phyloP scores from a whole-genome alignment of 2,113 vertebrate genomes.

The Hippocampus comes region DNA sequence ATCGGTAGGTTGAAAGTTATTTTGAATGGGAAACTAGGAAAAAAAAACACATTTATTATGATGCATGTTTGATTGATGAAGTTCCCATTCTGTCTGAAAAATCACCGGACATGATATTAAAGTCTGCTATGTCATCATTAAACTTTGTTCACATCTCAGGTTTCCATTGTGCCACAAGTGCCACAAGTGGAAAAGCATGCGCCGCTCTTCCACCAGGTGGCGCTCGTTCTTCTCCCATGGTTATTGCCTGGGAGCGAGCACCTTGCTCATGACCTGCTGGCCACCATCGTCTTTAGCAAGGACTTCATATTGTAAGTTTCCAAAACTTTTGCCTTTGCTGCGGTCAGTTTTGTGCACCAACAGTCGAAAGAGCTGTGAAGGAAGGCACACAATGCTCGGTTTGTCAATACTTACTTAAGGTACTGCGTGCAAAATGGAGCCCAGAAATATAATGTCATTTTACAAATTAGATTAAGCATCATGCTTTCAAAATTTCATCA shows the following conservation, averaged over 20 bases:
- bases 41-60: not conserved
- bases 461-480: not conserved
- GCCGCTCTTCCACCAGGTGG: conserved; percentile 80
- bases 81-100: not conserved
- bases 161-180: conserved; percentile 65
- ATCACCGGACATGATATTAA: not conserved
- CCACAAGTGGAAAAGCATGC: conserved; percentile 67
- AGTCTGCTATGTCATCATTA: not conserved
- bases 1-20: conserved; percentile 70
- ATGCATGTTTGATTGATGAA: not conserved
- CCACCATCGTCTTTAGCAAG: conserved; percentile 81
- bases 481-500: conserved; percentile 5
- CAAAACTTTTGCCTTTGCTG: not conserved
- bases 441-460: conserved; percentile 16
- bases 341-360: not conserved
- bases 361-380: not conserved
- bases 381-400: not conserved
- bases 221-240: conserved; percentile 80
- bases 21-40: not conserved
- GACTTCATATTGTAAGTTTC: conserved; percentile 86
- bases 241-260: conserved; percentile 90
- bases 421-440: not conserved
- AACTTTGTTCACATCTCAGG: conserved; percentile 61
- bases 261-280: conserved; percentile 80
- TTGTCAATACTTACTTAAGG: not conserved